Evolutionary conservation across 2,888 invertebrate species (phyloP), one percentile per base, ranked within the genome.

Genomic region (Embidobia sp.): DNA sequence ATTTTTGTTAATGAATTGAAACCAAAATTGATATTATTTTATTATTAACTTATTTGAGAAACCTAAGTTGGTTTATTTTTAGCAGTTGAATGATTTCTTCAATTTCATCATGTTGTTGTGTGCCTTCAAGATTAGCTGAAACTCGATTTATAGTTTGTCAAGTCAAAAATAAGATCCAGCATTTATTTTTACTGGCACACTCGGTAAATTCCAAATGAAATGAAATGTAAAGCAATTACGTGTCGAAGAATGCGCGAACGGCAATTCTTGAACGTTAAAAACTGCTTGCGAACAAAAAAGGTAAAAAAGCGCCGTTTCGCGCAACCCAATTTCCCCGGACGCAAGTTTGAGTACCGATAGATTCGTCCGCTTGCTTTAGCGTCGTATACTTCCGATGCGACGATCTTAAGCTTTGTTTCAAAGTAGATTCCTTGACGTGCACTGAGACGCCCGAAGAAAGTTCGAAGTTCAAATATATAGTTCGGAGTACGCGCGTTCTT

Each of bases 291-390:
- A 48, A 31, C 26, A 40, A 7, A 13, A 42, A 64, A 44, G 22
- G 6, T 13, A n/a, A 10, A 31, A 35, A 55, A 59, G 37, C 69
- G 64, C 75, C 53, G 75, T 63, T 72, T 80, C 70, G 81, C 73
- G 79, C 59, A 83, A 80, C 79, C 73, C 80, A 80, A 82, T 83
- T 83, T 80, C 80, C 48, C 57, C 64, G 76, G 80, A 82, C 80
- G 79, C 79, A 69, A 78, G 70, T 61, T 75, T 72, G 63, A 73
- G 76, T 55, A 66, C 69, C 77, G 79, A 76, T 74, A 76, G 78
- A 75, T 79, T 79, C 75, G 77, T 81, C 79, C 79, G 79, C 78
- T 81, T 67, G 75, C 77, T 81, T 64, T 57, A 40, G 16, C 48
- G 42, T 55, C 48, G 59, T 51, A 15, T 29, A 57, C 51, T 48